Evolutionary conservation across 1,140 invertebrate species (phyloP).

Genomic region (Pachyrhynchus sulphureomaculatus): DNA sequence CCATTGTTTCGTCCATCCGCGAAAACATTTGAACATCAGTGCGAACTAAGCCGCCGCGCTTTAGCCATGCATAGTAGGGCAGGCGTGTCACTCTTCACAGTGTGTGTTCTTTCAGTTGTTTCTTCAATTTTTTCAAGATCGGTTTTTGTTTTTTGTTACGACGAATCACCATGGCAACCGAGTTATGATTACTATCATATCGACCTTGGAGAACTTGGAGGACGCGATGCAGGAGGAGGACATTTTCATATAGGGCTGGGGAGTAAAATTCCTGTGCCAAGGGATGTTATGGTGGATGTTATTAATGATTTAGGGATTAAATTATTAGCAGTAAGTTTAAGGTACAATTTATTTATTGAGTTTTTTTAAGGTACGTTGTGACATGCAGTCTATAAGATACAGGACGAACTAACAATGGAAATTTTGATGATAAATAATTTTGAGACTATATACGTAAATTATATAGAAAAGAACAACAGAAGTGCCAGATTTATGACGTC

Average conservation of each 20-base stretch:
- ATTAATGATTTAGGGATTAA: slow-evolving; percentile 72
- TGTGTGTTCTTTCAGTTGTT: neutral
- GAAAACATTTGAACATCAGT: slow-evolving; percentile 16
- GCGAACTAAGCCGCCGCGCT: slow-evolving; percentile 13
- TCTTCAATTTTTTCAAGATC: too few relatives aligned
- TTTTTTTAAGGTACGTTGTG: too few relatives aligned
- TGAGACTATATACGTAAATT: too few relatives aligned
- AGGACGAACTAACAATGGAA: too few relatives aligned
- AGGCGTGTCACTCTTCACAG: slow-evolving; percentile 1
- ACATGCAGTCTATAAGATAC: too few relatives aligned
- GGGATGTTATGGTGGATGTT: slow-evolving; percentile 73
- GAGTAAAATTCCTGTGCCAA: slow-evolving; percentile 2
- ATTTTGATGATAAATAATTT: too few relatives aligned
- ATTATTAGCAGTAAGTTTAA: slow-evolving; percentile 63
- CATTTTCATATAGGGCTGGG: neutral
- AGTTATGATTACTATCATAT: slow-evolving; percentile 19
- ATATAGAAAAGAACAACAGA: too few relatives aligned
- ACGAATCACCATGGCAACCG: slow-evolving; percentile 22
- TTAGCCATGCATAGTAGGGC: slow-evolving; percentile 10
- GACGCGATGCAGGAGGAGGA: neutral
- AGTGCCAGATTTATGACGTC: too few relatives aligned
- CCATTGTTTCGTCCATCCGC: slow-evolving; percentile 23
- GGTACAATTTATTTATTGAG: neutral
- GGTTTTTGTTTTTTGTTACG: slow-evolving; percentile 5
- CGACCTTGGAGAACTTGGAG: slow-evolving; percentile 11